Conservation (phyloP, 2,113 vertebrate genomes). For the Hydropotes inermis region DNA sequence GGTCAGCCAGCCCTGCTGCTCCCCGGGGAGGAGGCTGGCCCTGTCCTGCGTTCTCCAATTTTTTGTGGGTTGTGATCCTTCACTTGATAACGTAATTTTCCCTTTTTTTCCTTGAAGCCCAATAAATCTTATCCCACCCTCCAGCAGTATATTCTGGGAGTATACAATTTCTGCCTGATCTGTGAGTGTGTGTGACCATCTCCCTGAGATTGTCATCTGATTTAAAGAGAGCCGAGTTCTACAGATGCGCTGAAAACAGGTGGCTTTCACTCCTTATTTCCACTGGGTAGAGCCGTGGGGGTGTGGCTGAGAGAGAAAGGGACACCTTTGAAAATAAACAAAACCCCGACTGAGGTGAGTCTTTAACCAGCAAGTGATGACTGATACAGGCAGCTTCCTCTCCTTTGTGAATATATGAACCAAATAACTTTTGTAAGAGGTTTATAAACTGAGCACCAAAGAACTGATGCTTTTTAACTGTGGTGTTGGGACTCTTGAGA, state of each 20-base stretch:
- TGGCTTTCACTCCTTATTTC: not conserved
- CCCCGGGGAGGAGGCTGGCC: not conserved
- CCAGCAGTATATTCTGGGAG: not conserved
- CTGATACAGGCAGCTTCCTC: not conserved
- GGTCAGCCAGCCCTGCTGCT: not conserved
- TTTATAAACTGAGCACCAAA: not conserved
- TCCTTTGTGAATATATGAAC: not conserved
- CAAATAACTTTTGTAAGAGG: not conserved
- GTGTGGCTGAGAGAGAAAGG: not conserved
- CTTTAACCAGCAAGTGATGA: not conserved
- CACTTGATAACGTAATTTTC: not conserved
- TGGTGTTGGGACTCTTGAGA: not conserved
- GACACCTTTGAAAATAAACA: not conserved
- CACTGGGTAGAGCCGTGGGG: not conserved
- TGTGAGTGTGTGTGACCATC: not conserved
- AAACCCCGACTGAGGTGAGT: not conserved
- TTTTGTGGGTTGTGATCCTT: not conserved
- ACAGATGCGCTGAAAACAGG: not conserved
- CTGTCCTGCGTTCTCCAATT: rapidly evolving
- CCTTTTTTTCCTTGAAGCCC: not conserved
- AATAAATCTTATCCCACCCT: not conserved
- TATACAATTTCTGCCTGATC: not conserved
- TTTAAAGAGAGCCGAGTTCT: not conserved
- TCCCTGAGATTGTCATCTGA: not conserved
- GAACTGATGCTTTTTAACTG: not conserved